Conservation (phyloP, 92 coral and sea anemone species). For the Zoanthus sociatus region DNA sequence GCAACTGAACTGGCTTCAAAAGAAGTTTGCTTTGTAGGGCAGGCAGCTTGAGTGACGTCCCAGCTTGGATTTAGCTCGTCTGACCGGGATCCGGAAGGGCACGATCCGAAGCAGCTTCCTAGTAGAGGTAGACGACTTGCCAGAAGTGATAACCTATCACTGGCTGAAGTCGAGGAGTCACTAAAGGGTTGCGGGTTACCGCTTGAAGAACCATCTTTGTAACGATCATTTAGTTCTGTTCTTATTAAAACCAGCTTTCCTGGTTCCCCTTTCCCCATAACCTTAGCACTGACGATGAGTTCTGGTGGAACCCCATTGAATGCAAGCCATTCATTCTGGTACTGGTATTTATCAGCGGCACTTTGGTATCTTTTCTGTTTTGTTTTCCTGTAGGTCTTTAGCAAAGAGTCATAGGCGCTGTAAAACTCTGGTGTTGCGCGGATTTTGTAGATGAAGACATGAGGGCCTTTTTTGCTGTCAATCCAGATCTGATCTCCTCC, state of each 20-base stretch:
- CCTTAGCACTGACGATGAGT: constrained; percentile 17
- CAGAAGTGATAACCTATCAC: constrained; percentile 1
- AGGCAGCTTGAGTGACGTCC: neutral
- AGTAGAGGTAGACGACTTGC: constrained; percentile 13
- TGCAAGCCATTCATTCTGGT: constrained; percentile 46
- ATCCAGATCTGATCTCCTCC: constrained; percentile 33
- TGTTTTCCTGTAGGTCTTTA: neutral
- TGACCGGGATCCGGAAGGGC: constrained; percentile 4
- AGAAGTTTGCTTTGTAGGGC: constrained; percentile 12
- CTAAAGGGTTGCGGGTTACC: constrained; percentile 13
- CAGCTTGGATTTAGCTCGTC: neutral
- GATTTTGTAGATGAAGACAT: constrained; percentile 40
- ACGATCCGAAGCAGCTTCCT: constrained; percentile 33
- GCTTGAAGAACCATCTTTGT: neutral
- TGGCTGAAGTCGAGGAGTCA: neutral
- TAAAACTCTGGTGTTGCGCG: constrained; percentile 31
- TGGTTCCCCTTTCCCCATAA: constrained; percentile 3
- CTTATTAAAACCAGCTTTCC: neutral
- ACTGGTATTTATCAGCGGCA: constrained; percentile 16
- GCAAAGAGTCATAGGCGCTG: constrained; percentile 35
- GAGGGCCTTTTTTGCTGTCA: constrained; percentile 17
- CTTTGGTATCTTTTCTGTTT: neutral
- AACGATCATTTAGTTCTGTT: neutral
- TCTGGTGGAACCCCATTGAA: constrained; percentile 12
- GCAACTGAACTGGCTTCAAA: constrained; percentile 7